Base-by-base conservation (phyloP, 2,113 vertebrate genomes). In the Meleagris gallopavo region DNA sequence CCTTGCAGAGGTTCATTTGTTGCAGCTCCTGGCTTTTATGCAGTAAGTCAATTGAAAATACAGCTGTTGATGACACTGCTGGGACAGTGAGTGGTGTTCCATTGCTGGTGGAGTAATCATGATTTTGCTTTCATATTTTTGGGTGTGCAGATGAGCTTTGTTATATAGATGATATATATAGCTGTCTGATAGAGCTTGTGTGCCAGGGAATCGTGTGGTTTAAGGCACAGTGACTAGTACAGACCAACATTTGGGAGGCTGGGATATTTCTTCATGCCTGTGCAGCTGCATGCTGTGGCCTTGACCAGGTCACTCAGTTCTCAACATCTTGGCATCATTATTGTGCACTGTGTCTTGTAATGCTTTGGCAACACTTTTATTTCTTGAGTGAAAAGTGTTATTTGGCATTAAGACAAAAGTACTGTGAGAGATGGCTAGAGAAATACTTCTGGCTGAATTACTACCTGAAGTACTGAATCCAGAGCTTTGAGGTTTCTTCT, bases 261-360 rank as follows among this genome's bases (percentile, higher is more conserved):
- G 2, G 32, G 41, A 6, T 64, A 27, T 32, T 62, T 48, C 25
- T 54, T 46, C 46, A 58, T 57, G n/a, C 11, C 9, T 43, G 3
- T 17, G 2, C 36, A 70, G 64, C 83, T 67, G 38, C 8, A 0
- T 10, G 38, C 50, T 13, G 0, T 2, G 6, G 46, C 48, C 41
- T 70, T 45, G 32, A 25, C 41, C 50, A 50, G 0, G 20, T 36
- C 71, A 11, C 43, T 9, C 5, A 22, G 36, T 58, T 86, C 34
- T 32, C 58, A 36, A 3, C 20, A 9, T 2, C 34, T 72, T 22
- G 10, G 30, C 17, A 1, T 57, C 10, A 2, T n/a, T 36, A 0
- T 4, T 84, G n/a, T 3, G 0, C 41, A 7, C 7, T 0, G 2
- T 43, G 20, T 15, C 67, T 32, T 13, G 27, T 29, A 50, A 1